phyloP scores from a whole-genome alignment of 2,888 invertebrate genomes.

The Syritta pipiens region DNA sequence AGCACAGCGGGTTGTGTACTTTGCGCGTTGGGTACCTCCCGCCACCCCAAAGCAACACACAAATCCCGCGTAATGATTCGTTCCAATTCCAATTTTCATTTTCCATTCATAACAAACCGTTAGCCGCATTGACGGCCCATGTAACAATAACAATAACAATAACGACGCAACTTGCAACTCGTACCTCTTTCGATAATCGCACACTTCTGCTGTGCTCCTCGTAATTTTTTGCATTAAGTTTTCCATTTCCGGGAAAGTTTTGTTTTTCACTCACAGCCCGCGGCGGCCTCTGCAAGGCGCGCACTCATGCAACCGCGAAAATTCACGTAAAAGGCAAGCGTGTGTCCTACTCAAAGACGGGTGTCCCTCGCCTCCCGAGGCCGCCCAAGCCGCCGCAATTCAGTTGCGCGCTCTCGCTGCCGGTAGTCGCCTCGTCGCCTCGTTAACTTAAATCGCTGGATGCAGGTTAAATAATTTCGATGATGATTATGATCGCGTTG shows the following conservation, averaged over 20 bases:
- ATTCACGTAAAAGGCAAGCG: constrained; percentile 53
- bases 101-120: background rate
- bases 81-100: background rate
- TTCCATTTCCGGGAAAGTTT: constrained; percentile 66
- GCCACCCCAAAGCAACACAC: no score
- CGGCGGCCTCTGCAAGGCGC: background rate
- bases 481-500: constrained; percentile 59
- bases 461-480: constrained; percentile 62
- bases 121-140: no score
- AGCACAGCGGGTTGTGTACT: no score
- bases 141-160: no score
- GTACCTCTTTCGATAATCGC: background rate
- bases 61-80: no score
- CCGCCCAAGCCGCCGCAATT: constrained; percentile 33
- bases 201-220: background rate
- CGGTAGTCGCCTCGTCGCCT: constrained; percentile 45
- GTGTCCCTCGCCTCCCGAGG: no score
- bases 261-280: background rate
- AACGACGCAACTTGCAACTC: no score
- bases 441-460: constrained; percentile 58
- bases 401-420: constrained; percentile 41
- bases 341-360: constrained; percentile 64
- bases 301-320: no score
- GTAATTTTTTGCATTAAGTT: constrained; percentile 34
- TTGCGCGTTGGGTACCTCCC: no score